These are phyloP conservation scores for Xerus rutilus DNA, from an alignment of 2,797 vertebrate genomes.

Conservation along the genomic window DNA sequence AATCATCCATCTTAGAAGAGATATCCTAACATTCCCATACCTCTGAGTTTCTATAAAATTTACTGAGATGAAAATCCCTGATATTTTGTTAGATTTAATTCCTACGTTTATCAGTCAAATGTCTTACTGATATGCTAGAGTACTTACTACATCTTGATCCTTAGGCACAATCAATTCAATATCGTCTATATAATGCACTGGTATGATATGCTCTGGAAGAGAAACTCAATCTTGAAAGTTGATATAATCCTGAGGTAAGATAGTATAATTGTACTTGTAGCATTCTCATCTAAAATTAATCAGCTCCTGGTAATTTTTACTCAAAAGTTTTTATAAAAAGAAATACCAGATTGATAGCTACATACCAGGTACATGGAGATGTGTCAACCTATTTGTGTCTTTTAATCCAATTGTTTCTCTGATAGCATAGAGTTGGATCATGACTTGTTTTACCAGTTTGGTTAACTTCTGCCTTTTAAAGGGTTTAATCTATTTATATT, in stretches of 20 bases:
- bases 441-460: not conserved
- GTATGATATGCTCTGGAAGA: not conserved
- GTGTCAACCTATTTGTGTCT: not conserved
- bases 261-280: not conserved
- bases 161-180: not conserved
- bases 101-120: not conserved
- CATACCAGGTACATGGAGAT: too few species aligned
- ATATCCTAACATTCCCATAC: not conserved
- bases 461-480: not conserved
- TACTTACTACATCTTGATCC: not conserved
- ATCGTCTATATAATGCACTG: not conserved
- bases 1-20: not conserved
- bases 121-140: not conserved
- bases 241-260: not conserved
- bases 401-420: not conserved
- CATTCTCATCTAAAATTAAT: not conserved
- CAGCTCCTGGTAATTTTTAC: not conserved
- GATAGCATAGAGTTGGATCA: not conserved
- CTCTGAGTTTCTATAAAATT: not conserved
- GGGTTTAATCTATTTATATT: not conserved
- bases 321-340: not conserved
- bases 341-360: not conserved
- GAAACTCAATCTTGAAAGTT: not conserved
- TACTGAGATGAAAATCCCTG: not conserved
- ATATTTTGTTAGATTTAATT: not conserved